Percentiles rank a stretch among this genome's conserved stretches.
Conservation (phyloP, 2,888 invertebrate genomes). For the Ennomos fuscantarius region DNA sequence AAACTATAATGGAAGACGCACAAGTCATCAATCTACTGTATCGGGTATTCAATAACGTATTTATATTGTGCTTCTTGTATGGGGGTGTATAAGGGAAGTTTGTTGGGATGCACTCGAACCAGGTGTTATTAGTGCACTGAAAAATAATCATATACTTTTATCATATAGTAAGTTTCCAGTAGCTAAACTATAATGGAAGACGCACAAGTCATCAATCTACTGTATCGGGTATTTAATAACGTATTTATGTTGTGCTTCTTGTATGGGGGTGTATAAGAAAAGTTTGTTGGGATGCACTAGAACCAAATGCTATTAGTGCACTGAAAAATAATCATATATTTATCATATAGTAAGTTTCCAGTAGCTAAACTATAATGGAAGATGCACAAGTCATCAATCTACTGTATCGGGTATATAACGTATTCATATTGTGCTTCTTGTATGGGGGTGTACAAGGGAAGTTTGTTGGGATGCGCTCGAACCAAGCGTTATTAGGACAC, state of each 20-base stretch:
- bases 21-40: constrained; percentile 28
- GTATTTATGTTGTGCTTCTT: constrained; percentile 9
- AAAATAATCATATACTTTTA: too few species aligned
- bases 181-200: constrained; percentile 30
- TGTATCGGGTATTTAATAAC: constrained; percentile 26
- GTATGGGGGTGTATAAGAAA: constrained; percentile 1
- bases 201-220: constrained; percentile 28
- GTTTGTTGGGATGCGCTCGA: neutral
- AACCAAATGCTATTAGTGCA: too few species aligned
- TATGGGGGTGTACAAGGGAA: constrained; percentile 1
- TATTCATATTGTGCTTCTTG: constrained; percentile 6
- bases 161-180: constrained; percentile 19
- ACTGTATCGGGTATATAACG: constrained; percentile 23
- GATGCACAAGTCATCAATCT: constrained; percentile 29
- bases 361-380: constrained; percentile 28
- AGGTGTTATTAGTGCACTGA: too few species aligned
- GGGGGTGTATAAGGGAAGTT: neutral
- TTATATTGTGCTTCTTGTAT: constrained; percentile 7
- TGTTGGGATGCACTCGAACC: too few species aligned
- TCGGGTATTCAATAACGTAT: constrained; percentile 26
- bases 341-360: constrained; percentile 22
- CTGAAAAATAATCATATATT: too few species aligned
- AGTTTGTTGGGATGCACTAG: neutral
- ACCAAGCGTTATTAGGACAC: too few species aligned
- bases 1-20: constrained; percentile 30